Evolutionary conservation across 2,888 invertebrate genomes (phyloP).

Genomic region (Stramonita haemastoma): DNA sequence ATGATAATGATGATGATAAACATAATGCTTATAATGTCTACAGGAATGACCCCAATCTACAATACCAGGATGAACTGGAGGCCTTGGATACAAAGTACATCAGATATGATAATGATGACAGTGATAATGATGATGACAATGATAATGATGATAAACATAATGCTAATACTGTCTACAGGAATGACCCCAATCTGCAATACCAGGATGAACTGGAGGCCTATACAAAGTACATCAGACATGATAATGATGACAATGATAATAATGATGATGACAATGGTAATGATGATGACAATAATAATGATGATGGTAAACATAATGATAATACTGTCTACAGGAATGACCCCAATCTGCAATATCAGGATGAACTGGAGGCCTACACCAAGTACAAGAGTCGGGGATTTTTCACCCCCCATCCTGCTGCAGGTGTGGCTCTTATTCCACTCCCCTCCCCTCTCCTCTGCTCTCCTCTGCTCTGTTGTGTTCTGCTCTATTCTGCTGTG

Average conservation of each 20-base stretch:
- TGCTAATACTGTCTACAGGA: constrained; percentile 37
- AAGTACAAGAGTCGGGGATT: constrained; percentile 73
- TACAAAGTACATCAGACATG: constrained; percentile 73
- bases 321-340: constrained; percentile 53
- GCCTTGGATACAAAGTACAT: too few species aligned
- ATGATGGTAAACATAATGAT: too few species aligned
- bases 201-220: constrained; percentile 74
- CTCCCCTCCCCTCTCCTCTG: background rate
- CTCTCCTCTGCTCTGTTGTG: background rate
- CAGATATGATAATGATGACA: constrained; percentile 68
- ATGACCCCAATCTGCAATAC: constrained; percentile 68
- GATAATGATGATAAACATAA: too few species aligned
- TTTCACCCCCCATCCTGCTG: constrained; percentile 72
- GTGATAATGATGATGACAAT: too few species aligned
- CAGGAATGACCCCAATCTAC: constrained; percentile 66
- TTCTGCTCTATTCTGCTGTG: background rate
- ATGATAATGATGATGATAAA: too few species aligned
- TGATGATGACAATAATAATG: too few species aligned
- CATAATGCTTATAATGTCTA: background rate
- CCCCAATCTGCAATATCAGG: constrained; percentile 68
- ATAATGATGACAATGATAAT: too few species aligned
- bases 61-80: constrained; percentile 72
- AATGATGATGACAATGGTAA: too few species aligned
- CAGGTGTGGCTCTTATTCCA: constrained; percentile 3
- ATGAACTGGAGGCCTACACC: constrained; percentile 73